Evolutionary conservation across 1,140 invertebrate species (phyloP).

Genomic region (Drosophila kikkawai): DNA sequence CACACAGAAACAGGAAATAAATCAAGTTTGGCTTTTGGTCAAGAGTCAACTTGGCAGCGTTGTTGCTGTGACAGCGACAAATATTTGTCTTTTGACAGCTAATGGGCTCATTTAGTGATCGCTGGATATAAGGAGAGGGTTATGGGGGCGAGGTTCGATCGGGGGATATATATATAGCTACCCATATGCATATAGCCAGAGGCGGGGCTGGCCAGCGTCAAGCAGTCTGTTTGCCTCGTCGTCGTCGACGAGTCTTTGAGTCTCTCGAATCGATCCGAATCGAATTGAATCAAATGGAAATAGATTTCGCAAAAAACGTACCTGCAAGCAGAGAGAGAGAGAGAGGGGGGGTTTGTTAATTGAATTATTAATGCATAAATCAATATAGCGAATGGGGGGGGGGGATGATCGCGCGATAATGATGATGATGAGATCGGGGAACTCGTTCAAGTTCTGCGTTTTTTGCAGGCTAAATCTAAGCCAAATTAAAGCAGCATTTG

Average conservation of each 20-base stretch:
- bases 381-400: constrained; percentile 46
- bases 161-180: constrained; percentile 9
- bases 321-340: constrained; percentile 47
- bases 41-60: constrained; percentile 25
- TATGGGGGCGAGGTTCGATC: background rate
- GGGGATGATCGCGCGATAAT: constrained; percentile 15
- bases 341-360: constrained; percentile 49
- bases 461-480: background rate
- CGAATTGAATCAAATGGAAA: constrained; percentile 24
- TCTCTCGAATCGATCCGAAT: constrained; percentile 7
- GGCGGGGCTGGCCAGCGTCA: constrained; percentile 57
- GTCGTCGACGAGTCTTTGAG: too few species aligned
- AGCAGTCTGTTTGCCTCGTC: constrained; percentile 47
- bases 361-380: constrained; percentile 77
- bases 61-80: constrained; percentile 66
- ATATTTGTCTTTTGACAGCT: constrained; percentile 81
- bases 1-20: constrained; percentile 72
- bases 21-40: constrained; percentile 78
- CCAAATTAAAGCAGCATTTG: constrained; percentile 3
- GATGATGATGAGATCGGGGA: constrained; percentile 25
- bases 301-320: constrained; percentile 48
- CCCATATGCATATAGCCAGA: constrained; percentile 7
- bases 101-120: constrained; percentile 76
- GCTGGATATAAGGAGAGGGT: constrained; percentile 4
- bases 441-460: constrained; percentile 37